Percentiles rank a stretch among this genome's conserved stretches.
These are phyloP conservation scores for Pheosia tremula DNA, from an alignment of 2,888 invertebrate species.

Conservation along the genomic window DNA sequence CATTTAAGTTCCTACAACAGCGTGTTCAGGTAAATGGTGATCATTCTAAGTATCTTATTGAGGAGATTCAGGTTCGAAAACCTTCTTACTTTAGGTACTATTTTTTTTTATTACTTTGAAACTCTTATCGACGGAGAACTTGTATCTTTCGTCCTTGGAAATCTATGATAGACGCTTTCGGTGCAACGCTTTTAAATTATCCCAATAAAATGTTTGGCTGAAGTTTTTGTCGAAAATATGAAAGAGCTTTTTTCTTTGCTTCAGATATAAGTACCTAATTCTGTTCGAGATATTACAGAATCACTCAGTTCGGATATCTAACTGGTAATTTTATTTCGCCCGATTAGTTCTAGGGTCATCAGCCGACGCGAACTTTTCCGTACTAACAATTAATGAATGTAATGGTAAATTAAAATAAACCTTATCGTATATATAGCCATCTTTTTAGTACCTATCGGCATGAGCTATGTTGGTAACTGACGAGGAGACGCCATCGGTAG, in stretches of 20 bases:
- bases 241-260: slow-evolving; percentile 21
- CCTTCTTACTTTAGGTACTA: no score
- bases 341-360: slow-evolving; percentile 70
- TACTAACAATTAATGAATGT: slow-evolving; percentile 32
- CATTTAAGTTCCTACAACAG: no score
- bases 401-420: slow-evolving; percentile 19
- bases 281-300: slow-evolving; percentile 27
- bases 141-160: no score
- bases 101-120: no score
- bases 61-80: no score
- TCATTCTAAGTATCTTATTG: no score
- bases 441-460: neutral
- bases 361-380: slow-evolving; percentile 37
- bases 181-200: no score
- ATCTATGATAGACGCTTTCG: no score
- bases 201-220: neutral
- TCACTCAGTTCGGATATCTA: slow-evolving; percentile 36
- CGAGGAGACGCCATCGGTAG: no score
- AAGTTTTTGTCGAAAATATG: neutral
- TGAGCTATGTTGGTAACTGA: neutral
- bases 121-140: no score
- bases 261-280: slow-evolving; percentile 19
- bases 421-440: neutral
- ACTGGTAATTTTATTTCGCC: slow-evolving; percentile 48
- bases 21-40: no score